Percentiles rank a stretch among this genome's conserved stretches.
Conservation (phyloP, 2,797 vertebrate species). For the Sebastes taczanowskii region DNA sequence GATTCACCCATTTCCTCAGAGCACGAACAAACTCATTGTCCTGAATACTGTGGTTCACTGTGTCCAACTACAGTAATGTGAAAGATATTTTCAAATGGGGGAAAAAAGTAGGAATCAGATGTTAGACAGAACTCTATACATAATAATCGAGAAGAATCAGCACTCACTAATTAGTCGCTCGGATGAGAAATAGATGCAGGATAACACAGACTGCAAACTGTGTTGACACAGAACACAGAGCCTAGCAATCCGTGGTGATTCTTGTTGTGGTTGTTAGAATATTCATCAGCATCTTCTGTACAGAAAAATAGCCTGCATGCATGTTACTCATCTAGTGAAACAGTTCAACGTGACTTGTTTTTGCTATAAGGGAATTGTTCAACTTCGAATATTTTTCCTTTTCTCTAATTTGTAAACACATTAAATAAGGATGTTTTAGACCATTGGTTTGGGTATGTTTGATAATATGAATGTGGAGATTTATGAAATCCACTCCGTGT, state of each 20-base stretch:
- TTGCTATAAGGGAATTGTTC: constrained; percentile 57
- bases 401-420: constrained; percentile 53
- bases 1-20: constrained; percentile 41
- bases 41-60: constrained; percentile 23
- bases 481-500: neutral
- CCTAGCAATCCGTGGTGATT: constrained; percentile 54
- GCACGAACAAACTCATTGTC: constrained; percentile 30
- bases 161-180: constrained; percentile 65
- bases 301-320: constrained; percentile 70
- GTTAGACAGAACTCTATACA: constrained; percentile 41
- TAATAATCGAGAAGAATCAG: constrained; percentile 55
- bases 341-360: constrained; percentile 58
- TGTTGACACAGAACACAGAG: constrained; percentile 68
- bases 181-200: constrained; percentile 62
- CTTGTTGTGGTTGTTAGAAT: constrained; percentile 72
- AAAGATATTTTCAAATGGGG: constrained; percentile 20
- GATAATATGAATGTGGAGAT: constrained; percentile 1
- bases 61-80: constrained; percentile 1
- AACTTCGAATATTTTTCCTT: constrained; percentile 46
- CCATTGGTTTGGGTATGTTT: constrained; percentile 23
- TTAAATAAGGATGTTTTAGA: constrained; percentile 40
- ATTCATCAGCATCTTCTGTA: constrained; percentile 70
- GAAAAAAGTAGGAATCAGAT: constrained; percentile 14
- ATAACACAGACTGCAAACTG: constrained; percentile 67
- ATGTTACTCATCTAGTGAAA: constrained; percentile 62